These are phyloP conservation scores for Copidosoma floridanum DNA, from an alignment of 1,140 invertebrate species.

Conservation along the genomic window DNA sequence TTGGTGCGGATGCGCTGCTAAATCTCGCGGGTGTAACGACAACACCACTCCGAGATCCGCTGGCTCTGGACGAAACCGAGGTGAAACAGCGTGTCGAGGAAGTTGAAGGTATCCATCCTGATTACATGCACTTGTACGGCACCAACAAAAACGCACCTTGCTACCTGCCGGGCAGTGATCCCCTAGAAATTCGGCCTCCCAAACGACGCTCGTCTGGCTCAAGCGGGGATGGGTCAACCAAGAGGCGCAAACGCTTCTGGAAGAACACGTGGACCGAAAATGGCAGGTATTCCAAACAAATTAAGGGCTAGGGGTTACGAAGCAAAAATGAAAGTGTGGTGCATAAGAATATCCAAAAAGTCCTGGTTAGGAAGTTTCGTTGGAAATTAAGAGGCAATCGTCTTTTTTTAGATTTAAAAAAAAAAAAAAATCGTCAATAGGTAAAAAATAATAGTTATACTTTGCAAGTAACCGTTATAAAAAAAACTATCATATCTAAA, in stretches of 20 bases:
- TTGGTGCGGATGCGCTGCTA: constrained; percentile 75
- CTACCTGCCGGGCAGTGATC: constrained; percentile 47
- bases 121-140: constrained; percentile 41
- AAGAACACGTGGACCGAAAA: constrained; percentile 16
- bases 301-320: constrained; percentile 26
- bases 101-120: constrained; percentile 37
- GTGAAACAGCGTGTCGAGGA: constrained; percentile 33
- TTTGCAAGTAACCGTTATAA: too few relatives aligned
- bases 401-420: too few relatives aligned
- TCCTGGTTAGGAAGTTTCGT: not conserved
- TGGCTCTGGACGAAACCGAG: constrained; percentile 30
- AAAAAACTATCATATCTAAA: too few relatives aligned
- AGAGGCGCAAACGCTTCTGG: constrained; percentile 27
- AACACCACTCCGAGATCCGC: constrained; percentile 31
- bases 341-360: not conserved
- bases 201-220: constrained; percentile 3
- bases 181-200: not conserved
- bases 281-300: constrained; percentile 27
- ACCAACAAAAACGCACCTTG: constrained; percentile 45
- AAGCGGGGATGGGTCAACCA: not conserved
- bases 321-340: not conserved
- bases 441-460: too few relatives aligned
- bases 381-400: not conserved
- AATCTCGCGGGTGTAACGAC: constrained; percentile 68
- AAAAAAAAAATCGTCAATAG: too few relatives aligned